Evolutionary conservation across 2,888 invertebrate genomes (phyloP).

Genomic region (Leptothorax acervorum): DNA sequence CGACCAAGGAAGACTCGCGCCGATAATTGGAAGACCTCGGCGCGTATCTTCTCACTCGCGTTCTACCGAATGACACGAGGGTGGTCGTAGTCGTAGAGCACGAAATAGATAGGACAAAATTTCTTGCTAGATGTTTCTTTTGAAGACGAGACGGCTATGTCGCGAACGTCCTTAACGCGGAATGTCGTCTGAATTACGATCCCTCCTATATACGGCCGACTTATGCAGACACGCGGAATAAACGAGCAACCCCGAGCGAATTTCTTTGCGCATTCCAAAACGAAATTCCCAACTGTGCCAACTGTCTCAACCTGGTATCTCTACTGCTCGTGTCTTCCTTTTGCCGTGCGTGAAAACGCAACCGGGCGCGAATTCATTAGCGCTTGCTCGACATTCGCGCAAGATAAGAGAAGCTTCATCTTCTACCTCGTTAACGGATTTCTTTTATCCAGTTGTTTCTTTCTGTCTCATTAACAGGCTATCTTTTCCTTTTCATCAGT

Average conservation of each 20-base stretch:
- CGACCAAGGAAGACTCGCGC: slow-evolving; percentile 55
- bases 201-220: slow-evolving; percentile 64
- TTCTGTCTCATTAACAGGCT: slow-evolving; percentile 42
- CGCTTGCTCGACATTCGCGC: slow-evolving; percentile 59
- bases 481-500: not conserved
- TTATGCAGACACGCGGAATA: slow-evolving; percentile 65
- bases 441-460: slow-evolving; percentile 49
- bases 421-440: slow-evolving; percentile 68
- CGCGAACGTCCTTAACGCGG: slow-evolving; percentile 65
- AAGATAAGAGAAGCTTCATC: slow-evolving; percentile 57
- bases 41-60: slow-evolving; percentile 27
- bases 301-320: slow-evolving; percentile 48
- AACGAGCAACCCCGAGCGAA: slow-evolving; percentile 71
- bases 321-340: slow-evolving; percentile 1
- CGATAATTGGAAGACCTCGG: slow-evolving; percentile 67
- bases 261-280: slow-evolving; percentile 73
- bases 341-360: slow-evolving; percentile 44
- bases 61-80: not conserved
- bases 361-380: slow-evolving; percentile 50
- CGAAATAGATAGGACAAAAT: slow-evolving; percentile 12
- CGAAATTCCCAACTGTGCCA: slow-evolving; percentile 66
- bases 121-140: slow-evolving; percentile 10
- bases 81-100: not conserved
- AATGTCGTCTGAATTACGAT: slow-evolving; percentile 74
- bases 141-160: slow-evolving; percentile 10